phyloP scores from a whole-genome alignment of 2,113 vertebrate species.

The Sturnus vulgaris region DNA sequence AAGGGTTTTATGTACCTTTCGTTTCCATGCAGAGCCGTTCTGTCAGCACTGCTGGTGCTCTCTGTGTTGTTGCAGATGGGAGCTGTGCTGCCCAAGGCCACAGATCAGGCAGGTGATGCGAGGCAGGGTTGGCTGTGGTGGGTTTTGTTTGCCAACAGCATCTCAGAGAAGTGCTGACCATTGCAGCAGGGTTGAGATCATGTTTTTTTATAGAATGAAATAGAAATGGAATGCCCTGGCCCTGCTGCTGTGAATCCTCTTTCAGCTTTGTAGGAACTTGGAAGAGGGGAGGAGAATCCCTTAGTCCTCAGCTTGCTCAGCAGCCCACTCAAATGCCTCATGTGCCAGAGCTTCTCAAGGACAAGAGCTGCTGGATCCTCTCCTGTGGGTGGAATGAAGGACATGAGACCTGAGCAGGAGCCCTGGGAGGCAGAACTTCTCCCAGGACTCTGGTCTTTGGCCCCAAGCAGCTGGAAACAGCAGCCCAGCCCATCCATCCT shows the following conservation, averaged over 20 bases:
- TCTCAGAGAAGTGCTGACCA: neutral
- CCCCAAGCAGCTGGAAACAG: neutral
- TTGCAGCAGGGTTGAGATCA: neutral
- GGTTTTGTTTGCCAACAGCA: neutral
- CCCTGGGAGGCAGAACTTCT: neutral
- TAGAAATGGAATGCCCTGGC: neutral
- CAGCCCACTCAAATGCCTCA: rapidly evolving
- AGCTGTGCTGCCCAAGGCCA: neutral
- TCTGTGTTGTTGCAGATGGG: neutral
- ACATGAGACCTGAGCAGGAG: neutral
- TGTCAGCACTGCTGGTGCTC: neutral
- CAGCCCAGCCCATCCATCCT: neutral
- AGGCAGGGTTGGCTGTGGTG: neutral
- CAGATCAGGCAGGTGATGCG: neutral
- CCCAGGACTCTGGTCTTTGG: neutral
- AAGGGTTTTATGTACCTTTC: neutral
- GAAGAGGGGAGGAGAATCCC: neutral
- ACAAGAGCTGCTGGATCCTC: neutral
- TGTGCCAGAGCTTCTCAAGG: neutral
- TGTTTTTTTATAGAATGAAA: neutral
- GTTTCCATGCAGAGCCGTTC: neutral
- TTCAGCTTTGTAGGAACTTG: neutral
- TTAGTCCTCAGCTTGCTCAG: neutral
- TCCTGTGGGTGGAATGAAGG: neutral
- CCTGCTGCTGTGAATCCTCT: neutral